Percentiles rank a stretch among this genome's conserved stretches.
Evolutionary conservation across 2,888 invertebrate species (phyloP).

Genomic region (Seira ritae): DNA sequence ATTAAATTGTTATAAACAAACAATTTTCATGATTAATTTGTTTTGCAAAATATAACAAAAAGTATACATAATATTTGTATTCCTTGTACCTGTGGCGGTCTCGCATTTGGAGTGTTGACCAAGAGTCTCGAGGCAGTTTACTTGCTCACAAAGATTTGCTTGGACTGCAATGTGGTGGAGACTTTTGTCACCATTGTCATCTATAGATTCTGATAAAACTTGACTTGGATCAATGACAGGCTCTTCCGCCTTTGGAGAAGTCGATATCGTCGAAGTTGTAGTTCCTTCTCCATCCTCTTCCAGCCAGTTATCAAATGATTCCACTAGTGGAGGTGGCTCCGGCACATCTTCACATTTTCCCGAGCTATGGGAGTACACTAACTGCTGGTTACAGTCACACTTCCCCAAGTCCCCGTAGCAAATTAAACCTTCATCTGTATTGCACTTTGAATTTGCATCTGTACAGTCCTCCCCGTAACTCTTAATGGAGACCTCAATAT

Average conservation of each 20-base stretch:
- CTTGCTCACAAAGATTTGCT: conserved; percentile 4
- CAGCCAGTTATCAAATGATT: background rate
- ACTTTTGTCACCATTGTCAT: no score
- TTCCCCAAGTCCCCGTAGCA: conserved; percentile 21
- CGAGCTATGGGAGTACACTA: background rate
- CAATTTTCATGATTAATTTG: no score
- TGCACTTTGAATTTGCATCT: conserved; percentile 8
- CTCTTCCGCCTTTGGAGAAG: background rate
- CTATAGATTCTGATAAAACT: no score
- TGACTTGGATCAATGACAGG: no score
- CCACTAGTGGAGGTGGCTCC: background rate
- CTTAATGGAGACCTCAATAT: background rate
- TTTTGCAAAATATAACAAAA: no score
- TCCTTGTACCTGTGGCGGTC: conserved; percentile 29
- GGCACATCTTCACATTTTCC: conserved; percentile 26
- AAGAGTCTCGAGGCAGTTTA: background rate
- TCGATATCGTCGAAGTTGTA: background rate
- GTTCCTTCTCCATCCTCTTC: conserved; percentile 1
- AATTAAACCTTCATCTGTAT: background rate
- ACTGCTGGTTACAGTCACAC: conserved; percentile 22
- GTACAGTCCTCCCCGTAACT: background rate
- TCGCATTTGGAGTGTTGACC: conserved; percentile 29
- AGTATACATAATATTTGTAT: no score
- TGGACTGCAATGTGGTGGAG: no score
- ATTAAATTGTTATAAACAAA: no score